Evolutionary conservation across 2,888 invertebrate genomes (phyloP), one percentile per base, ranked within the genome.

Genomic region (Conops quadrifasciatus): DNA sequence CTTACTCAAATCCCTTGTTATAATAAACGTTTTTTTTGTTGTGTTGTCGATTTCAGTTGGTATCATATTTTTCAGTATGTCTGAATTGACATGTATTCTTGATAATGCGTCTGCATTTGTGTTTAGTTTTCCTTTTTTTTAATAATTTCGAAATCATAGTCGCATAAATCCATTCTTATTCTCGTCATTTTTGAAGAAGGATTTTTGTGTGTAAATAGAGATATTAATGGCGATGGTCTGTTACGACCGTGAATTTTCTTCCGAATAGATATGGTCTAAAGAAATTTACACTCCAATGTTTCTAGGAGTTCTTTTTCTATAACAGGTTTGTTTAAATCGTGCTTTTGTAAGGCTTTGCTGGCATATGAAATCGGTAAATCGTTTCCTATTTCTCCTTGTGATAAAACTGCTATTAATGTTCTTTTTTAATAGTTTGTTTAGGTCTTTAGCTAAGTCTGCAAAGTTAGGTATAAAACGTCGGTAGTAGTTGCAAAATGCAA

Each of bases 391-490:
- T 53, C 53, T 13, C 53, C 53, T 53, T 53, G 53, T n/a, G 53
- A 53, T 21, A 53, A 7, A 53, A 19, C 21, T 53, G 53, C 53
- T 43, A n/a, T 26, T 16, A 67, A 5, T 72, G n/a, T n/a, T 72
- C 66, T 75, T 77, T 36, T 71, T 74, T 36, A 71, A 60, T 15
- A 76, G 53, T 15, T 70, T 43, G 49, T 72, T 76, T n/a, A 77
- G 28, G 30, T 71, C 67, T 49, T 67, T 64, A 21, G 73, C 74
- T 9, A 75, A 71, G 15, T 73, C 65, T 15, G 77, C 73, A 71
- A 77, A 78, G 58, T 76, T 76, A 47, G 21, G 13, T 72, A 62
- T 36, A 19, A 62, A 62, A 11, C 62, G n/a, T n/a, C 62, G 11
- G 43, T 62, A 62, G 19, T 62, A 62, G 21, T 62, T 62, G 30